phyloP scores from a whole-genome alignment of 2,113 vertebrate genomes.

The Spermophilus dauricus region DNA sequence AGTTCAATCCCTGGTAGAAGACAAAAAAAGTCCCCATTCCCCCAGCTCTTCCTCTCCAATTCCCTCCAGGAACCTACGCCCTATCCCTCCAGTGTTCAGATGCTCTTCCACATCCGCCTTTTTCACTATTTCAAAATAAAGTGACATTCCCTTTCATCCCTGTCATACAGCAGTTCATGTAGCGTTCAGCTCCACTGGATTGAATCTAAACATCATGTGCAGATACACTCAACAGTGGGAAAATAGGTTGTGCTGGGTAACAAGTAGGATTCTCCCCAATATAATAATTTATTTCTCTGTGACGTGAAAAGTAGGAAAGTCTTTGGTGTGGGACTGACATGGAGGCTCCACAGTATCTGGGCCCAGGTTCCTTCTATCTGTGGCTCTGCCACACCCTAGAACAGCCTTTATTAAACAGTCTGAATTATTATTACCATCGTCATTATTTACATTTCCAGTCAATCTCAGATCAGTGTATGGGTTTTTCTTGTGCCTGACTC shows the following conservation, averaged over 20 bases:
- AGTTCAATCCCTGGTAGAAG: no score
- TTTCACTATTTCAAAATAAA: not conserved
- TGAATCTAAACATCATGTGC: not conserved
- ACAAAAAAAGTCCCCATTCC: not conserved
- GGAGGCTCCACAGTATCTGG: not conserved
- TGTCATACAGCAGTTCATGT: fast-evolving
- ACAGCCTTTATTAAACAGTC: not conserved
- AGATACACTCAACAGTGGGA: not conserved
- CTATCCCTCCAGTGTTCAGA: not conserved
- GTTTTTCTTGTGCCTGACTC: not conserved
- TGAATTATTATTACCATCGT: not conserved
- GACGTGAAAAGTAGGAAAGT: not conserved
- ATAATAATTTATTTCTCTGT: not conserved
- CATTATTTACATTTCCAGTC: not conserved
- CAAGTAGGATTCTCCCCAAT: not conserved
- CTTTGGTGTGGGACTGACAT: no score
- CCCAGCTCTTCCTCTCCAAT: not conserved
- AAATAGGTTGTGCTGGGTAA: not conserved
- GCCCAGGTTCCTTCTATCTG: not conserved
- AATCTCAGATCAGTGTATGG: no score
- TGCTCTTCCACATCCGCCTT: not conserved
- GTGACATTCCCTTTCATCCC: not conserved
- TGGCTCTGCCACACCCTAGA: not conserved
- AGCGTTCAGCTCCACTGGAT: not conserved
- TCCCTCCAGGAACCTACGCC: no score